A percentile compares a stretch with the other conserved stretches of the same genome.
Conservation (phyloP, 2,888 invertebrate species). For the Arrhopalites spinosus region DNA sequence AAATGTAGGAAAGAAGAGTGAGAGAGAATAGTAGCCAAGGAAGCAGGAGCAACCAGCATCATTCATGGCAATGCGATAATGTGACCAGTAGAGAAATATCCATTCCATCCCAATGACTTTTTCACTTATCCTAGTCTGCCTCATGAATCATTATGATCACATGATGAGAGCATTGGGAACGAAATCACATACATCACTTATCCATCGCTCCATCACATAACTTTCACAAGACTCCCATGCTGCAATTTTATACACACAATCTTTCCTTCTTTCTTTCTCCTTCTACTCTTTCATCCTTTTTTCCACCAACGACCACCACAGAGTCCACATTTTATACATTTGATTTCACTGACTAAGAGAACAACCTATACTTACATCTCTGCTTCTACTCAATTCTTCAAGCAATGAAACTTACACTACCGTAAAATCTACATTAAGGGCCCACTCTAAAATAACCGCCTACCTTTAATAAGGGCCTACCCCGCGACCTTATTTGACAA, state of each 20-base stretch:
- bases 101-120: conserved; percentile 27
- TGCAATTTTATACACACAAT: neutral
- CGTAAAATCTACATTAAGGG: no score
- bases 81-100: conserved; percentile 11
- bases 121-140: conserved; percentile 23
- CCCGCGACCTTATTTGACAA: no score
- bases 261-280: neutral
- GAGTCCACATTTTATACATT: neutral
- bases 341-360: no score
- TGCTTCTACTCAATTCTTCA: no score
- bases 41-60: neutral
- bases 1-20: neutral
- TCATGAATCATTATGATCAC: conserved; percentile 26
- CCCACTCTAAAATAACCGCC: no score
- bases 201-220: conserved; percentile 1
- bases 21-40: neutral
- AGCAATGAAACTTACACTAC: no score
- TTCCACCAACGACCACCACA: neutral
- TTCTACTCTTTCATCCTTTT: neutral
- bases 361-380: no score
- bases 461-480: no score
- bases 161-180: conserved; percentile 23
- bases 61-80: neutral
- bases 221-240: neutral
- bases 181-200: conserved; percentile 21